These are phyloP conservation scores for Psophia crepitans DNA, from an alignment of 2,113 vertebrate species.

Conservation along the genomic window DNA sequence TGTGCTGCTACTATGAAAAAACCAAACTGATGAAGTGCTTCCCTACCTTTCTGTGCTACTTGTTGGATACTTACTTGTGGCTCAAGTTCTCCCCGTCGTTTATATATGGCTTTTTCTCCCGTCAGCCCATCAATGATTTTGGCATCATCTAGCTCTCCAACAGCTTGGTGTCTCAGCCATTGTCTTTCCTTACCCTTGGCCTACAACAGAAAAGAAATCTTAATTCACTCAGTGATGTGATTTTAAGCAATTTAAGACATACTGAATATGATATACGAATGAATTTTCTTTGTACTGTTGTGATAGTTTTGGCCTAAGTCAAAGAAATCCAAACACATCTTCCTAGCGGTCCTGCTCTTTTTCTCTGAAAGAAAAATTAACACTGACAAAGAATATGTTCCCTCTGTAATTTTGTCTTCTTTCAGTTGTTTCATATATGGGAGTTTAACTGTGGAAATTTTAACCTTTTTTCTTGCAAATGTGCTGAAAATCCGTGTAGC, in stretches of 20 bases:
- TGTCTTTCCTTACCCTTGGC: conserved; percentile 97
- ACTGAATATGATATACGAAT: background rate
- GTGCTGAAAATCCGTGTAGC: background rate
- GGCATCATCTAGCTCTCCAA: conserved; percentile 92
- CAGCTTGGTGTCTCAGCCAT: conserved; percentile 92
- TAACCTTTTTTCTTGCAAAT: background rate
- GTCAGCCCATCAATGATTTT: conserved; percentile 96
- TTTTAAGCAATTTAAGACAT: background rate
- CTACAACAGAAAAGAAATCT: conserved; percentile 69
- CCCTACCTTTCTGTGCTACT: background rate
- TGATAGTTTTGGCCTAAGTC: background rate
- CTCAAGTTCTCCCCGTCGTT: conserved; percentile 89
- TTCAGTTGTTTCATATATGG: background rate
- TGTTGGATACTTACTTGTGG: conserved; percentile 82
- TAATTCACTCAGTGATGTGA: background rate
- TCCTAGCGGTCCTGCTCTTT: background rate
- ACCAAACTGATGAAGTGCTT: background rate
- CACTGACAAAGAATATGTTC: background rate
- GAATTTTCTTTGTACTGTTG: background rate
- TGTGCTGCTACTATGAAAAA: background rate
- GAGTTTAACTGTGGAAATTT: background rate
- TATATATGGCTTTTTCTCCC: conserved; percentile 95
- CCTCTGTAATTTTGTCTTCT: background rate
- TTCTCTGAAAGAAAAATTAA: background rate
- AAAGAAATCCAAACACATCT: background rate